These are phyloP conservation scores for Mycteria americana DNA, from an alignment of 2,797 vertebrate species.

Conservation along the genomic window DNA sequence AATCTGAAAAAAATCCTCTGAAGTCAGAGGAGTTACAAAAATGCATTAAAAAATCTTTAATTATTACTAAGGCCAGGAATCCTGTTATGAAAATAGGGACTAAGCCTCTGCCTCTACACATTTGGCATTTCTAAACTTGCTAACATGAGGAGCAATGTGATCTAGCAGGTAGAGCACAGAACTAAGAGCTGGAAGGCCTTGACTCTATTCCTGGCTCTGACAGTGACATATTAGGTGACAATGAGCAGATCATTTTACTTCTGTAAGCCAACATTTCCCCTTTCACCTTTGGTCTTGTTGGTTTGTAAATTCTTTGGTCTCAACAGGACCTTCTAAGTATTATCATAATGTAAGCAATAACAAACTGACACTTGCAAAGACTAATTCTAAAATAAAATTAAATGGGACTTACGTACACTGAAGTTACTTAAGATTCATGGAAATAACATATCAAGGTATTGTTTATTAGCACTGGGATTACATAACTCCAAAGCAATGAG, in stretches of 20 bases:
- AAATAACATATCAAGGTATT: background rate
- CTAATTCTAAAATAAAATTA: background rate
- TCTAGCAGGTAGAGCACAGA: background rate
- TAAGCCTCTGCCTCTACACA: background rate
- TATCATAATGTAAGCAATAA: background rate
- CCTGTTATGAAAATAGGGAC: background rate
- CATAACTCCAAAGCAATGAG: background rate
- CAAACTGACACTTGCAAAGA: background rate
- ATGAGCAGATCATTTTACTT: background rate
- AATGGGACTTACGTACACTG: background rate
- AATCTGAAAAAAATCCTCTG: background rate
- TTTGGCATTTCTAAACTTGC: background rate
- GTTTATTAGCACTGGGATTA: background rate
- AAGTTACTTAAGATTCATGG: background rate
- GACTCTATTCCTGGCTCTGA: background rate
- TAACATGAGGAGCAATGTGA: background rate
- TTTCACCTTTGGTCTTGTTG: background rate
- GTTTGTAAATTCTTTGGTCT: background rate
- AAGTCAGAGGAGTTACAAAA: background rate
- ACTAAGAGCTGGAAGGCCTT: background rate
- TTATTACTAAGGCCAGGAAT: background rate
- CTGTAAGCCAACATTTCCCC: background rate
- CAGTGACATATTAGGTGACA: constrained; percentile 17
- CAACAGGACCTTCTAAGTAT: background rate
- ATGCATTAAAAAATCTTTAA: background rate